Percentiles rank a stretch among this genome's conserved stretches.
Evolutionary conservation across 2,888 invertebrate genomes (phyloP).

Genomic region (Entomobrya proxima): DNA sequence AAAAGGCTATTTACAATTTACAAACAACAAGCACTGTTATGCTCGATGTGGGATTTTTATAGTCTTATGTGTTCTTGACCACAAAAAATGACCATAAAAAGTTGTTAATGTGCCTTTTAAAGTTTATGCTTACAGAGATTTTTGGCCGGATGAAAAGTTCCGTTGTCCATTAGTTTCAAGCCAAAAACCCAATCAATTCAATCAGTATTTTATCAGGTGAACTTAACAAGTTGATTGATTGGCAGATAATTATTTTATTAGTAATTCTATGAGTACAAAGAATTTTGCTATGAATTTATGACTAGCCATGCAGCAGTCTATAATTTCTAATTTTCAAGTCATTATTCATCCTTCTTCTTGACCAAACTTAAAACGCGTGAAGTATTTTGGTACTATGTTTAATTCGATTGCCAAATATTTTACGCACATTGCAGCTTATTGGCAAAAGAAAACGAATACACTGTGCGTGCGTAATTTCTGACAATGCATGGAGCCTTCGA

Average conservation of each 20-base stretch:
- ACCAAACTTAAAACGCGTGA: no score
- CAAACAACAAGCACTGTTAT: neutral
- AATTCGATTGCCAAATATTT: no score
- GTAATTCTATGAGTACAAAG: neutral
- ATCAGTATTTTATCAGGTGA: neutral
- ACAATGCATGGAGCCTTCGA: no score
- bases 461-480: no score
- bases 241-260: conserved; percentile 5
- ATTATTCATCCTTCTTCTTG: no score
- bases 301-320: no score
- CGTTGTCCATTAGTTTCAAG: conserved; percentile 10
- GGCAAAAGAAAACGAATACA: no score
- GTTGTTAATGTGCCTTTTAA: neutral
- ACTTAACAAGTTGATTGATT: conserved; percentile 50
- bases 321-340: no score
- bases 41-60: neutral
- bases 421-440: no score
- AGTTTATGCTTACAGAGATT: neutral
- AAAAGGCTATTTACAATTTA: no score
- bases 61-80: neutral
- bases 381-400: no score
- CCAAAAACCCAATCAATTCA: neutral
- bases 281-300: no score
- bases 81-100: neutral
- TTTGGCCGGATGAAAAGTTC: conserved; percentile 45